phyloP scores from a whole-genome alignment of 2,888 invertebrate species.

The Cerceris ruficornis region DNA sequence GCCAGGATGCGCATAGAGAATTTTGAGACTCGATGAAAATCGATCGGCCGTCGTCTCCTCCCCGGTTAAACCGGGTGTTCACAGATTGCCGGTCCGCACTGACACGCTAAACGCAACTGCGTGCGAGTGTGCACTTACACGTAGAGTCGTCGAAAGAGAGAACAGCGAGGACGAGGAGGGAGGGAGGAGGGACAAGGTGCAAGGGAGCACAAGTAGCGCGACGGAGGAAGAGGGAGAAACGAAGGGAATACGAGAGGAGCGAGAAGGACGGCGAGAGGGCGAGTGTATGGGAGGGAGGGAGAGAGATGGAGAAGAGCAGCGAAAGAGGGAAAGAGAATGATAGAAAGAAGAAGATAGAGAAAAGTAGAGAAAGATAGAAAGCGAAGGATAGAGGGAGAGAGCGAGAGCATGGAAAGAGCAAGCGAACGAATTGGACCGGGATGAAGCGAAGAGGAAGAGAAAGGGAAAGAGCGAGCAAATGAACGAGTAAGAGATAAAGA shows the following conservation, averaged over 20 bases:
- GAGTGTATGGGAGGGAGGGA: too few species aligned
- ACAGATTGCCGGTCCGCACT: conserved; percentile 63
- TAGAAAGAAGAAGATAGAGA: background rate
- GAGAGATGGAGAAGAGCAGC: too few species aligned
- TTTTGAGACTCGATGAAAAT: conserved; percentile 68
- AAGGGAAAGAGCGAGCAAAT: background rate
- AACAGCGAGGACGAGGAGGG: conserved; percentile 1
- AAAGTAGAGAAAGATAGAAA: background rate
- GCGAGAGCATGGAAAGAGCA: background rate
- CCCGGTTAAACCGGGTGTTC: conserved; percentile 67
- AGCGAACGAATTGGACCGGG: background rate
- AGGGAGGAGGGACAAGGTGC: background rate
- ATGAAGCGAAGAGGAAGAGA: background rate
- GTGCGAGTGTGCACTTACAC: conserved; percentile 11
- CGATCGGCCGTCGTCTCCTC: conserved; percentile 53
- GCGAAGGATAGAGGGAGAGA: background rate
- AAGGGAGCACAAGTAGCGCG: background rate
- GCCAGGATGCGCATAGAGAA: conserved; percentile 58
- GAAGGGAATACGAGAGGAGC: background rate
- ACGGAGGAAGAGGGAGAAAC: background rate
- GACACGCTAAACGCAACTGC: conserved; percentile 35
- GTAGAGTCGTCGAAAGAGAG: conserved; percentile 4
- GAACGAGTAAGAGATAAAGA: conserved; percentile 13
- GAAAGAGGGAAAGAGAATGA: conserved; percentile 8
- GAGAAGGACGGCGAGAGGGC: too few species aligned